These are phyloP conservation scores for Ormyrus labotus DNA, from an alignment of 2,888 invertebrate species.

Conservation along the genomic window DNA sequence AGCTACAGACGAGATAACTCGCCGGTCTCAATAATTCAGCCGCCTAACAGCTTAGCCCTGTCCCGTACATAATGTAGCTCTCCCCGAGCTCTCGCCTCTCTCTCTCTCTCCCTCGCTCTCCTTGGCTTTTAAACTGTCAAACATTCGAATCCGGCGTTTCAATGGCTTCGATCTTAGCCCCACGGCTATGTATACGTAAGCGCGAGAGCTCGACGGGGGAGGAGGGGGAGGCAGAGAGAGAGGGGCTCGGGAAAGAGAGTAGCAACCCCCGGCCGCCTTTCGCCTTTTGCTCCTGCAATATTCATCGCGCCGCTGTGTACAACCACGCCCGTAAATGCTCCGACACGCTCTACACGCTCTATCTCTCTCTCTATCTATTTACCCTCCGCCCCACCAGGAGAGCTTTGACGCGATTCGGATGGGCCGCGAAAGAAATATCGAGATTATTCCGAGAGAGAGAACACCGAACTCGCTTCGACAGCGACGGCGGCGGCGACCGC, in stretches of 20 bases:
- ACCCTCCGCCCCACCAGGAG: not conserved
- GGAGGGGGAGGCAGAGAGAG: no score
- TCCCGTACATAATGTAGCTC: constrained; percentile 74
- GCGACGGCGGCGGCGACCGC: not conserved
- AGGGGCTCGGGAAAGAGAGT: not conserved
- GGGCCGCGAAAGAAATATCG: constrained; percentile 51
- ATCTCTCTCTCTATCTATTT: constrained; percentile 4
- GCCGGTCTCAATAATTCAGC: constrained; percentile 73
- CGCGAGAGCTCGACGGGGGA: not conserved
- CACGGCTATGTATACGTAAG: constrained; percentile 22
- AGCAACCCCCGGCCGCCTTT: constrained; percentile 53
- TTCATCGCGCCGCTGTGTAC: constrained; percentile 70
- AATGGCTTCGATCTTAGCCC: constrained; percentile 66
- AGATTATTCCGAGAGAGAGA: constrained; percentile 39
- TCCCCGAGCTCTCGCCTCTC: constrained; percentile 29
- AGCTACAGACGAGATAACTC: constrained; percentile 73
- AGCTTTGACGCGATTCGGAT: constrained; percentile 33
- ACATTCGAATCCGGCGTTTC: constrained; percentile 69
- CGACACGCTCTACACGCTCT: constrained; percentile 64
- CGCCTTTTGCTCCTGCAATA: constrained; percentile 69
- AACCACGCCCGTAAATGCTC: constrained; percentile 70
- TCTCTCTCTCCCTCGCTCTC: constrained; percentile 62
- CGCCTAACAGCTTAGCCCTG: constrained; percentile 76
- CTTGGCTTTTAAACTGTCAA: constrained; percentile 76
- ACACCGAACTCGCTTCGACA: not conserved